phyloP scores from a whole-genome alignment of 2,888 invertebrate species.

The Brachyptera putata region DNA sequence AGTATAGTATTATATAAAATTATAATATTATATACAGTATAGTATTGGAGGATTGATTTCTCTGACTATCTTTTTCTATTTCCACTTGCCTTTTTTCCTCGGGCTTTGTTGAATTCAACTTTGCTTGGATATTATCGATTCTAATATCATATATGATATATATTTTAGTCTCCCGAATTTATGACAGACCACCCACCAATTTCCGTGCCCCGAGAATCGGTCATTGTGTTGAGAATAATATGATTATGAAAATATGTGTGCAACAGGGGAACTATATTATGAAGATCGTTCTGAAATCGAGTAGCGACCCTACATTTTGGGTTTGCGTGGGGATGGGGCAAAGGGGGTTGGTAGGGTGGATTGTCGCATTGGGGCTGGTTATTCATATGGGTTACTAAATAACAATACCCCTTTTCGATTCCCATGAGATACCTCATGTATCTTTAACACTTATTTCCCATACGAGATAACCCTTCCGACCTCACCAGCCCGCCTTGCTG shows the following conservation, averaged over 20 bases:
- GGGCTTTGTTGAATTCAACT: conserved; percentile 2
- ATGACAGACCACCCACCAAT: conserved; percentile 15
- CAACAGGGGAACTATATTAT: conserved; percentile 20
- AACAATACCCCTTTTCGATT: conserved; percentile 9
- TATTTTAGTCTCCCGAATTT: conserved; percentile 1
- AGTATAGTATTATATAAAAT: too few relatives aligned
- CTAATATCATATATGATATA: conserved; percentile 11
- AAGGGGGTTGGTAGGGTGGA: too few relatives aligned
- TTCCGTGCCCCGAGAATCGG: conserved; percentile 4
- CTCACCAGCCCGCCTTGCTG: not conserved
- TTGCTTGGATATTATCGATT: conserved; percentile 2
- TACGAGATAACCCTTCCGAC: not conserved
- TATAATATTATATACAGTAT: too few relatives aligned
- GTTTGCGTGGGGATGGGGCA: not conserved
- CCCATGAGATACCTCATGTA: conserved; percentile 7
- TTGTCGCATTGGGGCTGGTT: not conserved
- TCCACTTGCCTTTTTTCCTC: too few relatives aligned
- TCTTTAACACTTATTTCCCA: conserved; percentile 19
- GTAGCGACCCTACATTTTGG: not conserved
- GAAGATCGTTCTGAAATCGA: conserved; percentile 10
- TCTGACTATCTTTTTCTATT: too few relatives aligned
- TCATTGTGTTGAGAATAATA: conserved; percentile 8
- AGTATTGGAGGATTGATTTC: too few relatives aligned
- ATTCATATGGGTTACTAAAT: conserved; percentile 13
- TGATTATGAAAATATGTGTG: conserved; percentile 18